Evolutionary conservation across 2,113 vertebrate species (phyloP).

Genomic region (Cyprinodon variegatus): DNA sequence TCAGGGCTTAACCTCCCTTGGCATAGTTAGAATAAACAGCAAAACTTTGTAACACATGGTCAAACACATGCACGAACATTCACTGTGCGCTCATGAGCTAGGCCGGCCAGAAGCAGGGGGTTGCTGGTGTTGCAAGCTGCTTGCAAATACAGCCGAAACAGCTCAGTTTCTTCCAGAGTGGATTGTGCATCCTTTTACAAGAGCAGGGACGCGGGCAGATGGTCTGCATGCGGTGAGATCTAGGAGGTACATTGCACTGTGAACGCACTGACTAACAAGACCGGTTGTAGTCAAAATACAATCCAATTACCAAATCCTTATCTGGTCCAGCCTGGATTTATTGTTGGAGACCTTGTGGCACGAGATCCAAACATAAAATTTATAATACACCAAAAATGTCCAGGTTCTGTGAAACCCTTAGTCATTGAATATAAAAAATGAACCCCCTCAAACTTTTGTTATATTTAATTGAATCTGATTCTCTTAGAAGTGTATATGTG

Average conservation of each 20-base stretch:
- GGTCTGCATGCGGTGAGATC: conserved; percentile 66
- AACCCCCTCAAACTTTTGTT: too few species aligned
- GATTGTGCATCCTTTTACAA: conserved; percentile 66
- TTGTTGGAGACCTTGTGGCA: not conserved
- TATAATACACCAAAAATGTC: not conserved
- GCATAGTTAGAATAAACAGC: conserved; percentile 62
- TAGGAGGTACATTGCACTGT: conserved; percentile 48
- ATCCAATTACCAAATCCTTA: conserved; percentile 51
- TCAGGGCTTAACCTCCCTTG: conserved; percentile 54
- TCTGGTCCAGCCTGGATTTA: conserved; percentile 32
- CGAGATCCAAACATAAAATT: not conserved
- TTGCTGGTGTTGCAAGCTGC: conserved; percentile 47
- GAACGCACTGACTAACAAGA: conserved; percentile 61
- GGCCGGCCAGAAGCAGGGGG: conserved; percentile 39
- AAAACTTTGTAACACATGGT: conserved; percentile 53
- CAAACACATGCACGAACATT: conserved; percentile 24
- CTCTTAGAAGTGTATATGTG: too few species aligned
- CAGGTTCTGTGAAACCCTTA: not conserved
- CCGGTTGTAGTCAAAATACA: conserved; percentile 57
- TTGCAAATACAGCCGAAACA: conserved; percentile 42
- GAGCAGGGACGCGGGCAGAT: conserved; percentile 68
- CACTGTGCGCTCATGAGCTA: conserved; percentile 30
- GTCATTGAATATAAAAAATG: not conserved
- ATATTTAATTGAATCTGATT: too few species aligned
- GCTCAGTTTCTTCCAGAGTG: conserved; percentile 60